Conservation (phyloP, 2,113 vertebrate species). For the Thomomys bottae region DNA sequence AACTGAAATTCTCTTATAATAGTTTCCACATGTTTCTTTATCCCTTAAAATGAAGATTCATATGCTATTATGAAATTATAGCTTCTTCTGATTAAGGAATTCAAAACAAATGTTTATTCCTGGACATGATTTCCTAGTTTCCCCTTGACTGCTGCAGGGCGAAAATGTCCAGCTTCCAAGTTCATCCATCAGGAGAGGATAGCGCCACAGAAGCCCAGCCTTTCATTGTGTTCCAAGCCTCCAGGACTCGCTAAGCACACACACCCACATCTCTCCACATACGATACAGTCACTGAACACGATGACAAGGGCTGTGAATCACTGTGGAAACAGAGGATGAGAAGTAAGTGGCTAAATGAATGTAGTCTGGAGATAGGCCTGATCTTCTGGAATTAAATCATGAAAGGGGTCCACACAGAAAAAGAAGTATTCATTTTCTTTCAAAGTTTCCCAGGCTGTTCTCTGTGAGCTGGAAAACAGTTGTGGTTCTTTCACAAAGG, state of each 20-base stretch:
- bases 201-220: too few relatives aligned
- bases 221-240: background rate
- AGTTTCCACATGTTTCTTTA: background rate
- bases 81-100: conserved; percentile 8
- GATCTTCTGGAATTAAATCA: background rate
- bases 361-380: background rate
- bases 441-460: background rate
- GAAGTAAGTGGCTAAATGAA: background rate
- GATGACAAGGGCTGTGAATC: background rate
- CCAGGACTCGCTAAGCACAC: background rate
- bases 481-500: background rate
- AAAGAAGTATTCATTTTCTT: background rate
- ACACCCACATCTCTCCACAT: background rate
- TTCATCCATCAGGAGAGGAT: background rate
- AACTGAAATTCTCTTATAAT: background rate
- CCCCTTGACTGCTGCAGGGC: background rate
- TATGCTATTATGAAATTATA: conserved; percentile 2
- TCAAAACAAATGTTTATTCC: conserved; percentile 17
- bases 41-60: conserved; percentile 35
- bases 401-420: background rate
- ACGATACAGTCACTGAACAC: background rate
- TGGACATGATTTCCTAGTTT: background rate
- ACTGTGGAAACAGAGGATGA: background rate
- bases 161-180: background rate
- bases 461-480: background rate